Conservation (phyloP, 2,797 vertebrate species). For the Ciconia nigra region DNA sequence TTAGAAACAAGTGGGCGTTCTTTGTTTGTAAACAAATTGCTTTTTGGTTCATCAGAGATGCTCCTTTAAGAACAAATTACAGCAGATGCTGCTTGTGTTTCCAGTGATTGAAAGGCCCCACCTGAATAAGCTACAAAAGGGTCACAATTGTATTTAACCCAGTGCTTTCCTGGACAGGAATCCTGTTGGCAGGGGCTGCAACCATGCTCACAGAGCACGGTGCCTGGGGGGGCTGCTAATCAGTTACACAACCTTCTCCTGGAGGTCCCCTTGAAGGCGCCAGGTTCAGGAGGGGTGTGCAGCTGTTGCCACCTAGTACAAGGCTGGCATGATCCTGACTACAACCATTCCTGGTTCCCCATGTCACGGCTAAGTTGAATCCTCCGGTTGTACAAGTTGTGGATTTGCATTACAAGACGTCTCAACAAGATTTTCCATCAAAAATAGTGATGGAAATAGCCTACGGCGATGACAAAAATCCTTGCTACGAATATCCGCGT, state of each 20-base stretch:
- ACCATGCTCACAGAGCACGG: neutral
- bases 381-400: neutral
- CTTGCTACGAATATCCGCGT: neutral
- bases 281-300: neutral
- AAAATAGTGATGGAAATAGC: neutral
- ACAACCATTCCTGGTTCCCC: neutral
- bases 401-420: neutral
- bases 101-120: constrained; percentile 32
- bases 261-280: neutral
- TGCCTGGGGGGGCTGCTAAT: neutral
- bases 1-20: constrained; percentile 35
- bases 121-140: constrained; percentile 43
- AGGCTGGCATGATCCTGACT: neutral
- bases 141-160: constrained; percentile 12
- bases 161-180: neutral
- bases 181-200: neutral
- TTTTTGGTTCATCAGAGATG: constrained; percentile 45
- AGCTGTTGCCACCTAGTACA: neutral
- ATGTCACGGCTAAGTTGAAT: neutral
- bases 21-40: constrained; percentile 56
- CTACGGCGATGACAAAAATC: neutral
- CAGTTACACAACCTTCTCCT: neutral
- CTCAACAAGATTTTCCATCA: neutral
- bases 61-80: constrained; percentile 46
- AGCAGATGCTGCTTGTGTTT: constrained; percentile 36